Conservation (phyloP, 37 sponge, comb jelly and placozoan species). For the Crambe crambe region DNA sequence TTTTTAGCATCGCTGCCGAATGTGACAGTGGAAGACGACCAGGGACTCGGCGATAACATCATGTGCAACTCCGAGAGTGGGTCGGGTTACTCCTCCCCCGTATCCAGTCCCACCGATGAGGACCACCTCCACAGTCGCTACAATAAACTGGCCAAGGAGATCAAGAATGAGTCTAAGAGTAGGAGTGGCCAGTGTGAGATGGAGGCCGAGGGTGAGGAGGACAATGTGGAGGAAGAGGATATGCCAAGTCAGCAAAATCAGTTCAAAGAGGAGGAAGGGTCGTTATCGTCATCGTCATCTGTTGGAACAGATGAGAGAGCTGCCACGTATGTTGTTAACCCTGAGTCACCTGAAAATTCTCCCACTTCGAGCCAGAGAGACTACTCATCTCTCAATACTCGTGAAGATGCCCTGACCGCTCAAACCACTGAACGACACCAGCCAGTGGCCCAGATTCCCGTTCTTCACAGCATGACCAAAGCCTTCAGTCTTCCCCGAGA, state of each 20-base stretch:
- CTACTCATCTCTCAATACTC: too few species aligned
- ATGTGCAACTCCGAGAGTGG: conserved; percentile 42
- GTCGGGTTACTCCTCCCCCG: conserved; percentile 60
- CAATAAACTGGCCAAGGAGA: conserved; percentile 4
- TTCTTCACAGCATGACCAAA: neutral
- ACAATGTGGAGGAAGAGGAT: neutral
- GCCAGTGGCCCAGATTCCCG: neutral
- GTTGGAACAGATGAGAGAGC: too few species aligned
- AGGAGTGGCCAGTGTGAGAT: neutral
- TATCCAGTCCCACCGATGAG: conserved; percentile 71
- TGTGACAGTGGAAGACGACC: conserved; percentile 30
- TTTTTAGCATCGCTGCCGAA: conserved; percentile 48
- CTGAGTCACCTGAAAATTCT: too few species aligned
- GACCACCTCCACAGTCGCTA: conserved; percentile 4
- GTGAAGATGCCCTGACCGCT: neutral
- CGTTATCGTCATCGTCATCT: too few species aligned
- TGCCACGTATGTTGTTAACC: too few species aligned
- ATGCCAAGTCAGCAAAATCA: neutral
- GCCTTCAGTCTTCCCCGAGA: neutral
- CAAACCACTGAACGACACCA: neutral
- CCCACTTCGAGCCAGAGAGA: too few species aligned
- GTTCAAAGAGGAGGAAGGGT: neutral
- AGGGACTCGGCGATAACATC: conserved; percentile 49
- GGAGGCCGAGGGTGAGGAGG: neutral
- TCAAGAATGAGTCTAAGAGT: conserved; percentile 1